phyloP scores from a whole-genome alignment of 2,797 vertebrate species.

The Acanthurus leucopareius region DNA sequence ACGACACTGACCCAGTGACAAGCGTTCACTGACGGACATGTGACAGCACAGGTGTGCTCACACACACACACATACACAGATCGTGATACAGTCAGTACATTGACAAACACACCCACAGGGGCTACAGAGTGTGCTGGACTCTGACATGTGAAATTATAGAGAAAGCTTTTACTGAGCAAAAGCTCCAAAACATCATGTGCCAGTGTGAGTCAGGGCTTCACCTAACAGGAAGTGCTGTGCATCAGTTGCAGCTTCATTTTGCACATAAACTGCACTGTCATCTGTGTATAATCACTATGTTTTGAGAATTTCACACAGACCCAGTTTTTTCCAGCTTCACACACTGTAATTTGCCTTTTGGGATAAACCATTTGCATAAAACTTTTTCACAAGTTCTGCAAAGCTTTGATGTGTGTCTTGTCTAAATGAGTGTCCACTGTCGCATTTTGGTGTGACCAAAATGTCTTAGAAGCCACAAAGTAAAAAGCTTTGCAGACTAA shows the following conservation, averaged over 20 bases:
- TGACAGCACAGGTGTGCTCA: conserved; percentile 28
- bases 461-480: neutral
- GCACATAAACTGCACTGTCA: neutral
- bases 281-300: conserved; percentile 2
- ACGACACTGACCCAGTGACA: conserved; percentile 42
- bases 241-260: conserved; percentile 1
- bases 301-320: neutral
- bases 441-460: neutral
- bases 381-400: neutral
- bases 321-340: neutral
- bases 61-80: neutral
- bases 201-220: conserved; percentile 6
- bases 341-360: neutral
- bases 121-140: conserved; percentile 18
- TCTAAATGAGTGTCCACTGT: neutral
- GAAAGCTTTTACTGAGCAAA: neutral
- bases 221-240: neutral
- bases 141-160: neutral
- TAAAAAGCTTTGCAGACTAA: neutral
- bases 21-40: conserved; percentile 40
- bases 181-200: neutral
- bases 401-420: conserved; percentile 1
- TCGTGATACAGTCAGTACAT: neutral
- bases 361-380: neutral
- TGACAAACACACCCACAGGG: neutral